Percentiles rank a stretch among this genome's conserved stretches.
Evolutionary conservation across 2,888 invertebrate genomes (phyloP).

Genomic region (Criorhina ranunculi): DNA sequence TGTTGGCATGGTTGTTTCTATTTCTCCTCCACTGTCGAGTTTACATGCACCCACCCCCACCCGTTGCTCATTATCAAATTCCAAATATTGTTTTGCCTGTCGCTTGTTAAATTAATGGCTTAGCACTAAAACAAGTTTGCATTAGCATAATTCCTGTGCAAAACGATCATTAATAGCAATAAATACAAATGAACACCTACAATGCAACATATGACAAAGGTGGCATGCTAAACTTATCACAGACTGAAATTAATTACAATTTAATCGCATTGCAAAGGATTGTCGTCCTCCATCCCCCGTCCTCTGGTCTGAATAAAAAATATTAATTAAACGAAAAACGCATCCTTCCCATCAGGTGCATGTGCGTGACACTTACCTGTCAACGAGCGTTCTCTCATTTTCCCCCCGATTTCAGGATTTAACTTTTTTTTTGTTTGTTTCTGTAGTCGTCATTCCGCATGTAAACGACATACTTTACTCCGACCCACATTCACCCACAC

Average conservation of each 20-base stretch:
- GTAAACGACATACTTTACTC: slow-evolving; percentile 68
- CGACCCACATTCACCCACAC: not conserved
- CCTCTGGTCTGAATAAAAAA: slow-evolving; percentile 30
- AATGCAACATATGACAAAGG: slow-evolving; percentile 40
- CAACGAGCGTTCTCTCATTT: slow-evolving; percentile 54
- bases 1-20: no score
- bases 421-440: slow-evolving; percentile 12
- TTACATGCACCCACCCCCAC: no score
- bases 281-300: not conserved
- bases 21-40: no score
- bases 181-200: slow-evolving; percentile 38
- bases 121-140: not conserved
- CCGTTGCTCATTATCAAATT: slow-evolving; percentile 2
- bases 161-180: slow-evolving; percentile 43
- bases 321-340: slow-evolving; percentile 64
- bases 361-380: slow-evolving; percentile 59
- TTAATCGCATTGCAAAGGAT: slow-evolving; percentile 44
- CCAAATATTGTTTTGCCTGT: not conserved
- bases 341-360: slow-evolving; percentile 2
- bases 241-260: slow-evolving; percentile 64
- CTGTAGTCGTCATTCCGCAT: slow-evolving; percentile 57
- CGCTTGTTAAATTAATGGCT: not conserved
- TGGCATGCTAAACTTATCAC: slow-evolving; percentile 48
- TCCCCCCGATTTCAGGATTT: slow-evolving; percentile 18
- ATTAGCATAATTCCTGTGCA: slow-evolving; percentile 32